Conservation (phyloP, 2,113 vertebrate species). For the Lasiurus cinereus region DNA sequence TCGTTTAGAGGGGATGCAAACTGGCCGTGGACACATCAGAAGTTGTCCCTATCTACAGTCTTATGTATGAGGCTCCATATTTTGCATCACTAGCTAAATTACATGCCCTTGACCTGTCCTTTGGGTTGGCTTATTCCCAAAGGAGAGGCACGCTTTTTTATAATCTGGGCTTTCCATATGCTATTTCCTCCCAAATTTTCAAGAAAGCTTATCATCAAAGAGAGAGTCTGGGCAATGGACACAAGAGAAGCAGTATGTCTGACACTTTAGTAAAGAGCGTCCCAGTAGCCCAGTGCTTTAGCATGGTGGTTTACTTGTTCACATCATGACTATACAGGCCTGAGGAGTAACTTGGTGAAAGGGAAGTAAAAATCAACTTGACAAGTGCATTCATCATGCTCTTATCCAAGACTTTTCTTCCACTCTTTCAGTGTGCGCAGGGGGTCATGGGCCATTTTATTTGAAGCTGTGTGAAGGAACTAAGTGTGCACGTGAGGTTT, state of each 20-base stretch:
- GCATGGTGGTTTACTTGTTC: neutral
- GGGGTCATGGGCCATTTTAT: neutral
- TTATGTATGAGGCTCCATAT: neutral
- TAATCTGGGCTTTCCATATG: neutral
- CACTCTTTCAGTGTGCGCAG: neutral
- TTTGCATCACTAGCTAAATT: neutral
- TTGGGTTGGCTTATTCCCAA: constrained; percentile 1
- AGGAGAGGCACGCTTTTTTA: neutral
- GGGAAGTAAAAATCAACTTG: neutral
- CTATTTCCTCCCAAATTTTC: neutral
- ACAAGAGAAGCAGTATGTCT: neutral
- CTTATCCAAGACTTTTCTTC: neutral
- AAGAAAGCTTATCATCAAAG: neutral
- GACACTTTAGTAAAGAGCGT: neutral
- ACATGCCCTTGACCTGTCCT: neutral
- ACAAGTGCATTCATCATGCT: neutral
- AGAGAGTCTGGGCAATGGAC: neutral
- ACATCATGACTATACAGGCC: neutral
- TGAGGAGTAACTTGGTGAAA: neutral
- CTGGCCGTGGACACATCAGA: neutral
- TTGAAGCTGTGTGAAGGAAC: neutral
- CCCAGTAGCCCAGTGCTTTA: neutral
- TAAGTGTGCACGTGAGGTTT: neutral
- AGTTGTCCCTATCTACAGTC: neutral
- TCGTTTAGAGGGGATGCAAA: constrained; percentile 11